Evolutionary conservation across 2,888 invertebrate genomes (phyloP), one percentile per base, ranked within the genome.

Genomic region (Diadromus collaris): DNA sequence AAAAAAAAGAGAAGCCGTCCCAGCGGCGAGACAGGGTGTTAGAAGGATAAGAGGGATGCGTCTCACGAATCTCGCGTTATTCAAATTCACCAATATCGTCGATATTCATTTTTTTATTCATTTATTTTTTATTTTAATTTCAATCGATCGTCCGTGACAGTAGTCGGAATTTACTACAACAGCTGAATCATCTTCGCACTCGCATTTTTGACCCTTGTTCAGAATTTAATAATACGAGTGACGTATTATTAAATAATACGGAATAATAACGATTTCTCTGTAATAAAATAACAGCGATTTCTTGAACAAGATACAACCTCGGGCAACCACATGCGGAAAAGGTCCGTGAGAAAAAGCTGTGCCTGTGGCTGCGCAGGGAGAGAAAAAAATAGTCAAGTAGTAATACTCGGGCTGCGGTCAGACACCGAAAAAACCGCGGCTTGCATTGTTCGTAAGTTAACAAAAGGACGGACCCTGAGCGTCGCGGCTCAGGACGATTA

Each of bases 401-500:
- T 82, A 83, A 73, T 68, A 74, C 79, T 71, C 76, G 74, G 71
- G 81, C 82, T 80, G 82, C 72, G 83, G 84, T 84, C 84, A 78
- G 82, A 79, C 84, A 72, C 74, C 80, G 79, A 72, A 80, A 64
- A 76, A 76, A 68, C 73, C 69, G 74, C 72, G 79, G 48, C 67
- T 74, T 76, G 83, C 83, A 88, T 88, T 89, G 87, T 89, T 88
- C 86, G 79, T 58, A 60, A 71, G 79, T 79, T 86, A 88, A 89
- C 86, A 88, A 88, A 84, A 83, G 83, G 83, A 83, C 83, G 82
- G 82, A 74, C 82, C 81, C 81, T 79, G 82, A 79, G 81, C 69
- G 83, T 69, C 63, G 29, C 70, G 79, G 76, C 48, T 21, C 60
- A 44, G 79, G 86, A 83, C 88, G 86, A 88, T 89, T 89, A 88